Evolutionary conservation across 2,113 vertebrate genomes (phyloP).

Genomic region (Neopipo cinnamomea): DNA sequence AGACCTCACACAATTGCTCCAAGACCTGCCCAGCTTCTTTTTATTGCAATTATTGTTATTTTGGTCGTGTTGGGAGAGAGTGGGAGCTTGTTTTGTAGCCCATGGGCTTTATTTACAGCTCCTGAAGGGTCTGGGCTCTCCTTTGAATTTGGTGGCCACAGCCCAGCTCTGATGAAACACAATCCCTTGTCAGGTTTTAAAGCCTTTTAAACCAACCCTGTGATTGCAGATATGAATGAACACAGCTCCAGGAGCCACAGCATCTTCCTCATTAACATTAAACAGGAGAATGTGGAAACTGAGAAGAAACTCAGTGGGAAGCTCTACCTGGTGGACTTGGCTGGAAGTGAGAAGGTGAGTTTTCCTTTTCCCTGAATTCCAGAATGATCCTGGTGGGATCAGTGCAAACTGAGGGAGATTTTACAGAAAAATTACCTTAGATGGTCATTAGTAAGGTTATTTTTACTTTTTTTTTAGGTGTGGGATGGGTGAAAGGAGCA

Average conservation of each 20-base stretch:
- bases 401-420: not conserved
- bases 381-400: not conserved
- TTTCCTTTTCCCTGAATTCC: not conserved
- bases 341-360: conserved; percentile 93
- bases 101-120: not conserved
- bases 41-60: not conserved
- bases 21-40: not conserved
- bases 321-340: conserved; percentile 95
- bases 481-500: not conserved
- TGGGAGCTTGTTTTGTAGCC: not conserved
- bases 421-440: not conserved
- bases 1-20: not conserved
- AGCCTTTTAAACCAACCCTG: not conserved
- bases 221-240: conserved; percentile 93
- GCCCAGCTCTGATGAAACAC: not conserved
- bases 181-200: not conserved
- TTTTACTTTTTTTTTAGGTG: not conserved
- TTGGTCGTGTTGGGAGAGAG: not conserved
- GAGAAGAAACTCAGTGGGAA: conserved; percentile 96
- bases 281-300: conserved; percentile 95
- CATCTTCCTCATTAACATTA: conserved; percentile 96
- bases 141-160: not conserved
- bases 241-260: conserved; percentile 98
- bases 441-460: too few species aligned
- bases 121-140: not conserved